Conservation (phyloP, 2,113 vertebrate species). For the Oreotragus oreotragus region DNA sequence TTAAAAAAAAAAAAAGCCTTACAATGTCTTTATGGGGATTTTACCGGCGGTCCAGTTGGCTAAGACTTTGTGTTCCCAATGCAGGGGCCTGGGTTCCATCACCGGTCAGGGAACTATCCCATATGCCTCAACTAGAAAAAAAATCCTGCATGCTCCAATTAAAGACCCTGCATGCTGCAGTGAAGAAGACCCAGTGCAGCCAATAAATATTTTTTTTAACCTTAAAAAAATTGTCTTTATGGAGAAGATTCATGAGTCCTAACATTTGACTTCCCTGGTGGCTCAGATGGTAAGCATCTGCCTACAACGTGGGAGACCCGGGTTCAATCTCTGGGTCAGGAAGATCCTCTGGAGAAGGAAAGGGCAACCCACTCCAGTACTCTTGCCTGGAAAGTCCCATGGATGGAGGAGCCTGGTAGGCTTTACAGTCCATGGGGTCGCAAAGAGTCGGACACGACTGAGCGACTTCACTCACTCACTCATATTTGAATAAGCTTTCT, state of each 20-base stretch:
- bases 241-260: too few species aligned
- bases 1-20: neutral
- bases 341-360: neutral
- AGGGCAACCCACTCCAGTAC: neutral
- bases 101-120: neutral
- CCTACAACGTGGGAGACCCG: neutral
- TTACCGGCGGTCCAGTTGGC: neutral
- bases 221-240: neutral
- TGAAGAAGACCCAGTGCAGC: neutral
- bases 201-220: neutral
- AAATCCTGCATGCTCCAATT: neutral
- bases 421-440: neutral
- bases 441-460: neutral
- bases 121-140: neutral
- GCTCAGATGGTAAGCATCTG: neutral
- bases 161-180: neutral
- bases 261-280: neutral
- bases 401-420: neutral
- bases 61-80: neutral
- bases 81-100: neutral
- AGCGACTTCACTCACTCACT: neutral
- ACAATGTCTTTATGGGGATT: neutral
- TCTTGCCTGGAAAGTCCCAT: neutral
- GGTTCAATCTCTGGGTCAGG: neutral
- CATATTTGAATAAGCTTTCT: neutral